Evolutionary conservation across 2,113 vertebrate species (phyloP).

Genomic region (Prionailurus bengalensis): DNA sequence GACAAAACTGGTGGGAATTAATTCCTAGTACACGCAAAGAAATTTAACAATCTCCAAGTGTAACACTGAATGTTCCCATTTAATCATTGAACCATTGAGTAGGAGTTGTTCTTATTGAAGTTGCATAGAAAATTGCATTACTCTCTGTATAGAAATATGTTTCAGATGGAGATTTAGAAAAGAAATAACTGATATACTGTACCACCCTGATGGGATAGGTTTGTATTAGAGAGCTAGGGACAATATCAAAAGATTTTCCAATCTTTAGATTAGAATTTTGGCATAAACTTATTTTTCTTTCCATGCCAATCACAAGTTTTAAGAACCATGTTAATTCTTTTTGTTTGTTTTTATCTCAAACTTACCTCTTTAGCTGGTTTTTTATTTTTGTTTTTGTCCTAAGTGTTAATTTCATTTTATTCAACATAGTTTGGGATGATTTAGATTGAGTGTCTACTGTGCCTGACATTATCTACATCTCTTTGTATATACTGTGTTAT

Average conservation of each 20-base stretch:
- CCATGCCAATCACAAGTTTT: background rate
- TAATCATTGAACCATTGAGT: background rate
- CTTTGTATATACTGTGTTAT: background rate
- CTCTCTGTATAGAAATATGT: background rate
- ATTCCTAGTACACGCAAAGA: background rate
- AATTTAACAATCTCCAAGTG: background rate
- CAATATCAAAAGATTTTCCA: background rate
- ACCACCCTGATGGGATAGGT: background rate
- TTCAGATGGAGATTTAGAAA: background rate
- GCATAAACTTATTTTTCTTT: background rate
- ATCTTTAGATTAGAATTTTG: background rate
- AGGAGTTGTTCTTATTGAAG: background rate
- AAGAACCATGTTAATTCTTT: background rate
- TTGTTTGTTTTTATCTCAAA: background rate
- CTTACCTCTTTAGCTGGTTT: background rate
- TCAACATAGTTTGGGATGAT: background rate
- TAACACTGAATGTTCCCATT: background rate
- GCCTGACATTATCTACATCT: background rate
- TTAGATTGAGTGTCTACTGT: background rate
- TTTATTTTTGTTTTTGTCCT: background rate
- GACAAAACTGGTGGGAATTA: background rate
- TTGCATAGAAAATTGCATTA: background rate
- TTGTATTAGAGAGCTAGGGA: background rate
- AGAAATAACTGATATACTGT: background rate
- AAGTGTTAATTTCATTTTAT: background rate